phyloP scores from a whole-genome alignment of 2,888 invertebrate species.

The Tiliacea aurago region DNA sequence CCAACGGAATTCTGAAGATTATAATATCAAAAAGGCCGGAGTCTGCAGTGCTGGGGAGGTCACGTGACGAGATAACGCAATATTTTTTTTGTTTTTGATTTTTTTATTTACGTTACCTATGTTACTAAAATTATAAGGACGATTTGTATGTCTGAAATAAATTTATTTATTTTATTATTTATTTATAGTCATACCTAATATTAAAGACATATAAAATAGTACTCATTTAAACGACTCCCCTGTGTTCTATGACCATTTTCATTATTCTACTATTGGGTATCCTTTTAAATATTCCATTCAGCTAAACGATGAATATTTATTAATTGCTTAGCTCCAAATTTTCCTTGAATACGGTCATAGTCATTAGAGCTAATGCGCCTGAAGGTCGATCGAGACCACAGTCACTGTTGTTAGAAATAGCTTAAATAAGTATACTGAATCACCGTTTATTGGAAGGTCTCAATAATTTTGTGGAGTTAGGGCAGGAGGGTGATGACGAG shows the following conservation, averaged over 20 bases:
- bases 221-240: too few species aligned
- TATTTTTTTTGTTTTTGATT: too few species aligned
- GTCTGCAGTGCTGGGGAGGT: too few species aligned
- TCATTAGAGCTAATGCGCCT: slow-evolving; percentile 7
- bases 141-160: too few species aligned
- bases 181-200: too few species aligned
- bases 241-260: neutral
- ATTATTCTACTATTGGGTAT: neutral
- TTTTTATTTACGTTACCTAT: too few species aligned
- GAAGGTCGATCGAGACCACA: slow-evolving; percentile 8
- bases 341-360: slow-evolving; percentile 20
- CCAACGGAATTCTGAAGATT: too few species aligned
- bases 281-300: neutral
- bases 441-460: slow-evolving; percentile 29
- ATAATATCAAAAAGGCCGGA: too few species aligned
- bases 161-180: too few species aligned
- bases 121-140: too few species aligned
- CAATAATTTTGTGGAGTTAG: neutral
- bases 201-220: neutral
- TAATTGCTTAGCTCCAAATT: neutral
- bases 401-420: neutral
- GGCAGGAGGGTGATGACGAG: too few species aligned
- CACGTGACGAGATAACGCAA: too few species aligned
- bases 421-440: slow-evolving; percentile 6
- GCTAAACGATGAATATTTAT: neutral